phyloP scores from a whole-genome alignment of 23 tunicate genomes.

The Botrylloides violaceus region DNA sequence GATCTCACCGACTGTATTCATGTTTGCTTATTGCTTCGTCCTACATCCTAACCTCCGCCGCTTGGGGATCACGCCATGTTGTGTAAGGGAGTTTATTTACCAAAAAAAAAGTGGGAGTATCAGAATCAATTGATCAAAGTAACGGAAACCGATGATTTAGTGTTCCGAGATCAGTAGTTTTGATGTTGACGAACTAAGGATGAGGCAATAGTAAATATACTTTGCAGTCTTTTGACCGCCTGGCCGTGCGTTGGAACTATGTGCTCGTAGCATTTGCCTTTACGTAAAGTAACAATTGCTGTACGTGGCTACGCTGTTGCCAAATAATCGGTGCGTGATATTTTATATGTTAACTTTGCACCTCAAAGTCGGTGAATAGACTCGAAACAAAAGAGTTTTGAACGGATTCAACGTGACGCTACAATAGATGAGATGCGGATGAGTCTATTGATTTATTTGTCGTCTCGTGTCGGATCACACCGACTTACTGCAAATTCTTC shows the following conservation, averaged over 20 bases:
- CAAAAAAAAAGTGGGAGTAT: not conserved
- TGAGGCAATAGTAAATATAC: not conserved
- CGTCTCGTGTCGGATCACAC: slow-evolving; percentile 1
- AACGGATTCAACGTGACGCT: not conserved
- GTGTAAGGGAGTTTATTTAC: not conserved
- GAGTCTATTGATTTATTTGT: not conserved
- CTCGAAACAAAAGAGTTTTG: not conserved
- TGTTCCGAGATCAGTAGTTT: not conserved
- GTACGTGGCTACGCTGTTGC: slow-evolving; percentile 1
- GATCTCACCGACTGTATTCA: not conserved
- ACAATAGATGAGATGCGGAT: not conserved
- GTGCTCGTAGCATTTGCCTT: not conserved
- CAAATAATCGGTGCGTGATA: not conserved
- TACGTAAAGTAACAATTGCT: not conserved
- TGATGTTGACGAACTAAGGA: not conserved
- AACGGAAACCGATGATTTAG: not conserved
- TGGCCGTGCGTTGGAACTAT: not conserved
- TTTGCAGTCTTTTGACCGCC: not conserved
- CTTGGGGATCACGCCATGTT: not conserved
- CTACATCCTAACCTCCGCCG: not conserved
- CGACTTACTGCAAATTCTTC: not conserved
- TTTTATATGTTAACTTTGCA: not conserved
- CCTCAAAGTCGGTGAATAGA: not conserved
- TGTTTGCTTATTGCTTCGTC: not conserved
- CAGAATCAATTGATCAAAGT: not conserved